Base-by-base conservation (phyloP, 2,888 invertebrate species). In the Coelinius sp. region DNA sequence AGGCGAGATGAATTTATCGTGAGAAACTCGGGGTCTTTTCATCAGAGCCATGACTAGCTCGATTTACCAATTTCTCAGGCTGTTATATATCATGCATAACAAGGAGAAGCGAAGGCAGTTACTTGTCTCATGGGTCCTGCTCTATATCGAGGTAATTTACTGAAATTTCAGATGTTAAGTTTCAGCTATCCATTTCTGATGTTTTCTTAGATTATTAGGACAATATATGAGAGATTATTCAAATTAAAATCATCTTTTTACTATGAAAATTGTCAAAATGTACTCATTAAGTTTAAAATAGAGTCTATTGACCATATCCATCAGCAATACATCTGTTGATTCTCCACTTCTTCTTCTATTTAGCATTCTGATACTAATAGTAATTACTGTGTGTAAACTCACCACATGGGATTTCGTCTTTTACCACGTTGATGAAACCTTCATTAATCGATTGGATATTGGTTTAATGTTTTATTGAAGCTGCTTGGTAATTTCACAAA, bases 11-110 rank as follows among this genome's bases (percentile, higher is more conserved):
- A 66, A 71, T 71, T 71, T 71, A 71, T 71, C 31, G 66, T 59
- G 22, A 17, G 56, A 20, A 17, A 31, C 56, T 64, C 12, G 41
- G 65, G 25, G 44, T 52, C 56, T 71, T 70, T 70, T 56, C 59
- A 71, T 59, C 31, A 31, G 52, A 24, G 38, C 27, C 44, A 65
- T 46, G 53, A 71, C 46, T 20, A 59, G 22, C 41, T 66, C 66
- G 41, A 71, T 71, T 66, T 71, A 71, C 71, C 71, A 66, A 71
- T 71, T 71, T 71, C 66, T 46, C 38, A 22, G 63, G 35, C 0
- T 25, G 66, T 66, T 66, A 38, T 71, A 71, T 71, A 66, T 71
- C 66, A 71, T 59, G 71, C 66, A 66, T 71, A 71, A 71, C 70
- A 70, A 65, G 70, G 53, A 59, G 59, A 49, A 41, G 17, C 31